These are phyloP conservation scores for Ricordea florida DNA, from an alignment of 92 coral and sea anemone genomes.

Conservation along the genomic window DNA sequence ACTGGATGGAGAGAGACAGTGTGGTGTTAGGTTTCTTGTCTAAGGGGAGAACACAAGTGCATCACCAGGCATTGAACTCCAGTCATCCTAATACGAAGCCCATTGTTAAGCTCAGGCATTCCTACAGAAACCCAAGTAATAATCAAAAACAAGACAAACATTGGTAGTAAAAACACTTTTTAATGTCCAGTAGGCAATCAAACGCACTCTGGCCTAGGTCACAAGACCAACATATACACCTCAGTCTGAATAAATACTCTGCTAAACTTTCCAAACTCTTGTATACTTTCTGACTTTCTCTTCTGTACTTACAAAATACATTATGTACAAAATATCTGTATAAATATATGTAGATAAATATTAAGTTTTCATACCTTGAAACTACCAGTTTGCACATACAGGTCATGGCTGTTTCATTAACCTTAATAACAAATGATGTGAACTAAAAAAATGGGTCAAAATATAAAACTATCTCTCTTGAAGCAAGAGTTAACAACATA, in stretches of 20 bases:
- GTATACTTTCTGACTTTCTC: slow-evolving; percentile 57
- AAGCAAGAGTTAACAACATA: too few species aligned
- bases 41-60: too few species aligned
- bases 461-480: too few species aligned
- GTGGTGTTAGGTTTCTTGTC: too few species aligned
- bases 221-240: slow-evolving; percentile 40
- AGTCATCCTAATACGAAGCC: too few species aligned
- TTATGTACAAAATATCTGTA: slow-evolving; percentile 92
- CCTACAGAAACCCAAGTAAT: too few species aligned
- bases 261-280: slow-evolving; percentile 57
- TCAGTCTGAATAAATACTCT: slow-evolving; percentile 32
- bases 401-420: slow-evolving; percentile 3
- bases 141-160: too few species aligned
- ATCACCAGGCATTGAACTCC: too few species aligned
- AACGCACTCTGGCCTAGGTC: slow-evolving; percentile 27
- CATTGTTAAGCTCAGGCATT: too few species aligned
- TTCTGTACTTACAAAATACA: slow-evolving; percentile 80
- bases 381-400: slow-evolving; percentile 16
- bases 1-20: too few species aligned
- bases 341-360: slow-evolving; percentile 95
- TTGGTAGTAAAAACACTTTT: slow-evolving; percentile 33
- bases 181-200: slow-evolving; percentile 26
- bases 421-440: neutral
- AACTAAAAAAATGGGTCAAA: too few species aligned
- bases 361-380: slow-evolving; percentile 68